These are phyloP conservation scores for Aselliscus stoliczkanus DNA, from an alignment of 2,797 vertebrate species.

Conservation along the genomic window DNA sequence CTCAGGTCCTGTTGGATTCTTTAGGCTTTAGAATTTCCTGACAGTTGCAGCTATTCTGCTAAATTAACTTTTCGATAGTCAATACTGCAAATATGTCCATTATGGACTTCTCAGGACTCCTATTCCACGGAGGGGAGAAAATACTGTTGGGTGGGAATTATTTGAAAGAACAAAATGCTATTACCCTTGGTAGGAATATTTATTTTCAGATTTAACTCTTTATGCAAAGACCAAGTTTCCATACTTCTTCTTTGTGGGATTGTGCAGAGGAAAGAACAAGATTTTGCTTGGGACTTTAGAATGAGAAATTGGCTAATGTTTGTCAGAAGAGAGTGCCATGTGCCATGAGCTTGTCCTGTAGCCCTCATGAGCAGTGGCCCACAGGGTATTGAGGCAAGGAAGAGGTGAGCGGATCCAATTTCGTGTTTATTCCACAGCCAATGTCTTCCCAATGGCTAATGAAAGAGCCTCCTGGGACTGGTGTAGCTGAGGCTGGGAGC, in stretches of 20 bases:
- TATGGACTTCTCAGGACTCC: neutral
- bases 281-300: conserved; percentile 35
- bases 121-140: neutral
- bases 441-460: conserved; percentile 63
- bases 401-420: conserved; percentile 74
- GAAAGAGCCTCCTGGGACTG: conserved; percentile 72
- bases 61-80: neutral
- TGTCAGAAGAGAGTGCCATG: conserved; percentile 12
- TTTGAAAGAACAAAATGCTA: neutral
- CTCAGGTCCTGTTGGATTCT: neutral
- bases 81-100: rapidly evolving
- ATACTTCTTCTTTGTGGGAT: neutral
- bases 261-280: conserved; percentile 28
- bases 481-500: conserved; percentile 68
- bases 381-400: conserved; percentile 69
- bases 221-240: neutral
- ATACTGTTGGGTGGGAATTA: neutral
- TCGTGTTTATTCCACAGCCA: conserved; percentile 68
- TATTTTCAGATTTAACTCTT: neutral
- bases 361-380: conserved; percentile 66
- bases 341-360: conserved; percentile 67
- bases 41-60: neutral
- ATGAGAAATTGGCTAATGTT: conserved; percentile 71
- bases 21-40: neutral
- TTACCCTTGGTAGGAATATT: rapidly evolving